These are phyloP conservation scores for Acomys russatus DNA, from an alignment of 2,797 vertebrate species.

Conservation along the genomic window DNA sequence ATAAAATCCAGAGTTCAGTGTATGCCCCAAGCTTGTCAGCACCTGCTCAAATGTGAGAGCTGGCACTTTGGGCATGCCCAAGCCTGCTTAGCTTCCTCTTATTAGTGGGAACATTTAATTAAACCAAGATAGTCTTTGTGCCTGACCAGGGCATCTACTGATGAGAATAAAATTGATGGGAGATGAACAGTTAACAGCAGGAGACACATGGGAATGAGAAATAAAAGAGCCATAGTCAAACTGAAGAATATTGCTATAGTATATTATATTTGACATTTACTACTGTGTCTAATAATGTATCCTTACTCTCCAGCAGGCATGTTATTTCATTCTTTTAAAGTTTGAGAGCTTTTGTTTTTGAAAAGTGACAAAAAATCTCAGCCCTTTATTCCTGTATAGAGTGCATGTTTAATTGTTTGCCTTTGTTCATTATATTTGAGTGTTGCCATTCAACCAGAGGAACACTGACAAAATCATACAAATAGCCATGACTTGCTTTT, in stretches of 20 bases:
- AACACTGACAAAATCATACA: conserved; percentile 65
- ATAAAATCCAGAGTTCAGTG: background rate
- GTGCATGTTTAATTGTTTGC: conserved; percentile 82
- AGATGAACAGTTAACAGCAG: conserved; percentile 82
- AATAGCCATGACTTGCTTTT: conserved; percentile 77
- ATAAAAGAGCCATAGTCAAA: conserved; percentile 80
- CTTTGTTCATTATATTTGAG: conserved; percentile 74
- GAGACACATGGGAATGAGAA: conserved; percentile 65
- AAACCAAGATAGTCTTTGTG: conserved; percentile 62
- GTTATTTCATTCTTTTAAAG: conserved; percentile 80
- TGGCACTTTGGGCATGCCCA: background rate
- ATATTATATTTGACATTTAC: conserved; percentile 81
- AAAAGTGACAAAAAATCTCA: conserved; percentile 51
- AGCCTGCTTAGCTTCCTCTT: conserved; percentile 40
- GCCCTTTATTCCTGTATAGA: conserved; percentile 80
- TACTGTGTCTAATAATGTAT: conserved; percentile 73
- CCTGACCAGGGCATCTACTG: conserved; percentile 68
- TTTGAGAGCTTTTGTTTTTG: conserved; percentile 78
- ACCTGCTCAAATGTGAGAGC: background rate
- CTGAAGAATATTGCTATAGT: conserved; percentile 75
- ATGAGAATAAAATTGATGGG: conserved; percentile 77
- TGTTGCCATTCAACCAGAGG: conserved; percentile 67
- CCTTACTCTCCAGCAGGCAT: conserved; percentile 49
- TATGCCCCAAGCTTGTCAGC: conserved; percentile 11
- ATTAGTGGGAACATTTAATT: conserved; percentile 74